Conservation (phyloP, 2,888 invertebrate genomes). For the Drosophila basisetae region DNA sequence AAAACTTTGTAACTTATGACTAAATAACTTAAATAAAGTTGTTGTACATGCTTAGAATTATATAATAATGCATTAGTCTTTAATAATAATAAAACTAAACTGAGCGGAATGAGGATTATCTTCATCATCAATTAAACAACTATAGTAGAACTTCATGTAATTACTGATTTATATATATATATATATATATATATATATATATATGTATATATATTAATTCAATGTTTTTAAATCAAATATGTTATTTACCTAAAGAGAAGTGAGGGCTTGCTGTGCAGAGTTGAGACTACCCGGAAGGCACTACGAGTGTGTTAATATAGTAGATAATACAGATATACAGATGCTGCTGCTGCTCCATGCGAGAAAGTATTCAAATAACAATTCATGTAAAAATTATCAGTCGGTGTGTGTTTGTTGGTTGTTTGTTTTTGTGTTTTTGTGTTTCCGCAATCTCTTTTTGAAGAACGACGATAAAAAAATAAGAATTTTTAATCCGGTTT, state of each 20-base stretch:
- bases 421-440: conserved; percentile 6
- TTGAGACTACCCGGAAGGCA: conserved; percentile 59
- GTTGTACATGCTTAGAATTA: conserved; percentile 68
- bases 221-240: conserved; percentile 30
- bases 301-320: conserved; percentile 51
- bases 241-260: conserved; percentile 34
- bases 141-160: conserved; percentile 29
- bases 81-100: conserved; percentile 52
- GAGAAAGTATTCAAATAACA: conserved; percentile 24
- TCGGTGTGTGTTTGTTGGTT: conserved; percentile 49
- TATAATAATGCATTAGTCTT: conserved; percentile 67
- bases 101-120: conserved; percentile 66
- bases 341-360: conserved; percentile 15
- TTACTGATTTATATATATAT: not conserved
- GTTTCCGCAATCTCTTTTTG: conserved; percentile 25
- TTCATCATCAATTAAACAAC: conserved; percentile 25
- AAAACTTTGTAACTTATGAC: conserved; percentile 65
- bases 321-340: conserved; percentile 35
- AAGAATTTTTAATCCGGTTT: conserved; percentile 18
- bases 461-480: conserved; percentile 35
- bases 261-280: conserved; percentile 21
- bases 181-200: not conserved
- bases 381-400: conserved; percentile 74
- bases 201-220: not conserved
- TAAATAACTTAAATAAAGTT: conserved; percentile 72